Conservation (phyloP, 2,113 vertebrate species). For the Puntigrus tetrazona region DNA sequence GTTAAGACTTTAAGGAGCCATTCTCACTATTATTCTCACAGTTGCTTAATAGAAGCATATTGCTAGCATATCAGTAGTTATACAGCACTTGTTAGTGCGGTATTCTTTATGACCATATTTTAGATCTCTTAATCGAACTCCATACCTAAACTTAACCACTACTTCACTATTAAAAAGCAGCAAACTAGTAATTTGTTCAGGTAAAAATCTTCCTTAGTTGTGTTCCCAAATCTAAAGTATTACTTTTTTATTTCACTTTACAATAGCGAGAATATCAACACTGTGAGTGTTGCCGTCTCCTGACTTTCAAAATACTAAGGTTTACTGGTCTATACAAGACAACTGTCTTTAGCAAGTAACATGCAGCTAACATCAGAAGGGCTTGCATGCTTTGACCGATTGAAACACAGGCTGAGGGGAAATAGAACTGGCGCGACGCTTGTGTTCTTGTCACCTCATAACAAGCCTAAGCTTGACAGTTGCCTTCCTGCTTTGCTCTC, state of each 20-base stretch:
- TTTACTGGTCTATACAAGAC: neutral
- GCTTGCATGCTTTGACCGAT: neutral
- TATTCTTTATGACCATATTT: too few relatives aligned
- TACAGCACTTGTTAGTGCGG: too few relatives aligned
- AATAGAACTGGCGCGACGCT: neutral
- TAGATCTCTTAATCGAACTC: too few relatives aligned
- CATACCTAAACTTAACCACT: too few relatives aligned
- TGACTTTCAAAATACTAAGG: neutral
- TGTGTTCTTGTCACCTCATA: constrained; percentile 37
- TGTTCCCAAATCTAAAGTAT: too few relatives aligned
- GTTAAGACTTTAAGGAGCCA: too few relatives aligned
- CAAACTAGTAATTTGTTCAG: too few relatives aligned
- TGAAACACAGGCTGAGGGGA: constrained; percentile 1
- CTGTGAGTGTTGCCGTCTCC: neutral
- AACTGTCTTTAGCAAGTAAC: neutral
- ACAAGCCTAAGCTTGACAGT: constrained; percentile 31
- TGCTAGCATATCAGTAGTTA: too few relatives aligned
- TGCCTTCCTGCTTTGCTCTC: neutral
- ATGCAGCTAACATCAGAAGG: neutral
- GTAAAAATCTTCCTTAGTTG: too few relatives aligned
- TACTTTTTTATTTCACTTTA: neutral
- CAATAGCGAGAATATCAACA: constrained; percentile 5
- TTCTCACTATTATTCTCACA: too few relatives aligned
- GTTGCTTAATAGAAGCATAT: too few relatives aligned
- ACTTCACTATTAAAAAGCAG: too few relatives aligned